Percentiles rank a stretch among this genome's conserved stretches.
Conservation (phyloP, 2,113 vertebrate species). For the Aepyceros melampus region DNA sequence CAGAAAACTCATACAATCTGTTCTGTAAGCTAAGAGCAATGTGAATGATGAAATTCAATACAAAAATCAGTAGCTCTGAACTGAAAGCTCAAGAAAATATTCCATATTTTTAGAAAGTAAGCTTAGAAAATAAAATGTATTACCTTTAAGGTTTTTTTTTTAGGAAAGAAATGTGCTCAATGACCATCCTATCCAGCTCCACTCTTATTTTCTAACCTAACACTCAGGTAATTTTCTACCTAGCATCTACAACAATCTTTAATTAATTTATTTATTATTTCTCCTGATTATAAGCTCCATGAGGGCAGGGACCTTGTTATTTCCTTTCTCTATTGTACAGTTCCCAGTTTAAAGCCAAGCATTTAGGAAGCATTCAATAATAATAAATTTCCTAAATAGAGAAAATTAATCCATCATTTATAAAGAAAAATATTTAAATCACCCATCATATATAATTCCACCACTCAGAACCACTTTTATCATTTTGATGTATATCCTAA, state of each 20-base stretch:
- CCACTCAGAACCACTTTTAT: neutral
- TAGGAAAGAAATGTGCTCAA: neutral
- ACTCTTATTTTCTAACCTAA: slow-evolving; percentile 33
- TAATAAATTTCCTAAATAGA: neutral
- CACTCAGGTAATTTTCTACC: neutral
- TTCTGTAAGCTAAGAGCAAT: neutral
- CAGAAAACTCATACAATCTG: neutral
- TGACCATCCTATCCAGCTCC: neutral
- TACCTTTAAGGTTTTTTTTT: neutral
- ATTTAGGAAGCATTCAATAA: neutral
- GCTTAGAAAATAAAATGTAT: neutral
- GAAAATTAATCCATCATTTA: neutral
- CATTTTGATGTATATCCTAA: neutral
- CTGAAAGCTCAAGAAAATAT: neutral
- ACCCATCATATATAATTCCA: neutral
- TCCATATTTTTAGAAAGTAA: neutral
- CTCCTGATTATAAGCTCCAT: neutral
- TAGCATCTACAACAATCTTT: neutral
- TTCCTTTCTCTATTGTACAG: neutral
- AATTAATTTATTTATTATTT: neutral
- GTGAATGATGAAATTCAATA: neutral
- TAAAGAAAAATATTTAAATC: neutral
- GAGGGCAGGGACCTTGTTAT: neutral
- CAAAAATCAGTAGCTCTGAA: slow-evolving; percentile 5
- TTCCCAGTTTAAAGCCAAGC: neutral